These are phyloP conservation scores for Pseudolaguvia tuberculata DNA, from an alignment of 2,113 vertebrate species.

Conservation along the genomic window DNA sequence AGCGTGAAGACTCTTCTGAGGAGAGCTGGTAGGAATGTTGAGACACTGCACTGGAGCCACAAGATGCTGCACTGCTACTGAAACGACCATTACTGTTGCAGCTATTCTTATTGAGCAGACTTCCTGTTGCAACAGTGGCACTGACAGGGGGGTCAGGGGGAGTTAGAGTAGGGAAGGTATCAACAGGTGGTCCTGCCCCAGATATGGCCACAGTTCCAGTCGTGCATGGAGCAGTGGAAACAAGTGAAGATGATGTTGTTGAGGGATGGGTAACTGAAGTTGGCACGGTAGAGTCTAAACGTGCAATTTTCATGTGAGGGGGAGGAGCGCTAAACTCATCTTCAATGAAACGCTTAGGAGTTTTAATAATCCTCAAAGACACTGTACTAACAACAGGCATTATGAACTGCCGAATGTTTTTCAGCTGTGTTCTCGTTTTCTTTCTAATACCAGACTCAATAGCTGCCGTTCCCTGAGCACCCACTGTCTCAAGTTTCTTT, in stretches of 20 bases:
- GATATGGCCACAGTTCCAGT: slow-evolving; percentile 27
- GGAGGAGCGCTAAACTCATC: slow-evolving; percentile 78
- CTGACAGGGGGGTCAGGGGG: slow-evolving; percentile 55
- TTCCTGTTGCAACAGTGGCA: slow-evolving; percentile 43
- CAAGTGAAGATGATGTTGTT: slow-evolving; percentile 30
- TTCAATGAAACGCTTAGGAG: slow-evolving; percentile 95
- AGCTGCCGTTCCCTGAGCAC: slow-evolving; percentile 49
- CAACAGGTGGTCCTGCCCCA: slow-evolving; percentile 45
- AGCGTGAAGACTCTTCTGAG: slow-evolving; percentile 93
- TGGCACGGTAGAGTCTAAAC: slow-evolving; percentile 73
- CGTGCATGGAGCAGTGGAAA: slow-evolving; percentile 31
- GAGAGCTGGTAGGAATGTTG: slow-evolving; percentile 96
- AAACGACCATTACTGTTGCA: slow-evolving; percentile 77
- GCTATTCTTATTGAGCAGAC: slow-evolving; percentile 61
- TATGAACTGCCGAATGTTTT: slow-evolving; percentile 96
- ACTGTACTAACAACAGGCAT: slow-evolving; percentile 98
- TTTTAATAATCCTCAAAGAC: slow-evolving; percentile 94
- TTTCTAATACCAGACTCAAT: slow-evolving; percentile 73
- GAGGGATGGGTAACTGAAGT: slow-evolving; percentile 53
- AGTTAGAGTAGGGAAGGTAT: slow-evolving; percentile 60
- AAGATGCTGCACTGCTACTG: slow-evolving; percentile 82
- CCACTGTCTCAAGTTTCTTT: slow-evolving; percentile 78
- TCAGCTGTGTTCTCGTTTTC: slow-evolving; percentile 88
- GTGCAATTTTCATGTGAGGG: slow-evolving; percentile 86
- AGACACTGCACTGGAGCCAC: slow-evolving; percentile 89